phyloP scores from a whole-genome alignment of 2,797 vertebrate species.

The Sparidentex hasta region DNA sequence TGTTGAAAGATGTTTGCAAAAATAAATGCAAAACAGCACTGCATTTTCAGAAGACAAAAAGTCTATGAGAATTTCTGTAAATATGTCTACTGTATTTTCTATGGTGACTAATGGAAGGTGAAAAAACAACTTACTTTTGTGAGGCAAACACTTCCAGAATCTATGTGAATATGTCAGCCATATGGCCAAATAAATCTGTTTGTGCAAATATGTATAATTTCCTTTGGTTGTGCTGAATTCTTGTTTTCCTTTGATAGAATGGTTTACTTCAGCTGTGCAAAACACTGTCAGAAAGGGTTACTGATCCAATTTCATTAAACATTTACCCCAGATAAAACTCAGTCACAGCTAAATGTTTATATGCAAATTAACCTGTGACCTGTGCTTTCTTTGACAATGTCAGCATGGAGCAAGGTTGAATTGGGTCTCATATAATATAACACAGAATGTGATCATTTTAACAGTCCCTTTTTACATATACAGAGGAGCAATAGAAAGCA shows the following conservation, averaged over 20 bases:
- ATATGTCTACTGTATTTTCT: slow-evolving; percentile 43
- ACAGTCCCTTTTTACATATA: too few species aligned
- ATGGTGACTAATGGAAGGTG: slow-evolving; percentile 10
- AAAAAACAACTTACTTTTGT: slow-evolving; percentile 4
- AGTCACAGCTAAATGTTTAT: not conserved
- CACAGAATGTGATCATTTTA: too few species aligned
- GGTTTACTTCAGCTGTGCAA: not conserved
- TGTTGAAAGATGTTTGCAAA: slow-evolving; percentile 26
- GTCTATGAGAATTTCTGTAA: slow-evolving; percentile 37
- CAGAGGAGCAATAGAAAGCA: too few species aligned
- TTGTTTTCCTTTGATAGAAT: not conserved
- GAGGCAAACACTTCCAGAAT: slow-evolving; percentile 27
- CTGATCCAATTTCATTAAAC: not conserved
- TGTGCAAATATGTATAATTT: slow-evolving; percentile 9
- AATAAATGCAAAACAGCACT: slow-evolving; percentile 3
- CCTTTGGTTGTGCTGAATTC: not conserved
- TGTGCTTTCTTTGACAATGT: not conserved
- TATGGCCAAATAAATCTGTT: slow-evolving; percentile 48
- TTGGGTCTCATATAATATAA: not conserved
- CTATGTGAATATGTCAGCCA: slow-evolving; percentile 9
- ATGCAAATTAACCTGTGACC: not conserved
- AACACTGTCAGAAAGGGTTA: not conserved
- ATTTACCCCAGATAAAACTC: not conserved
- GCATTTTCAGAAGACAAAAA: slow-evolving; percentile 29
- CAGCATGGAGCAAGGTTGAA: not conserved